Evolutionary conservation across 1,140 invertebrate genomes (phyloP), one percentile per base, ranked within the genome.

Genomic region (Orchesella cincta): DNA sequence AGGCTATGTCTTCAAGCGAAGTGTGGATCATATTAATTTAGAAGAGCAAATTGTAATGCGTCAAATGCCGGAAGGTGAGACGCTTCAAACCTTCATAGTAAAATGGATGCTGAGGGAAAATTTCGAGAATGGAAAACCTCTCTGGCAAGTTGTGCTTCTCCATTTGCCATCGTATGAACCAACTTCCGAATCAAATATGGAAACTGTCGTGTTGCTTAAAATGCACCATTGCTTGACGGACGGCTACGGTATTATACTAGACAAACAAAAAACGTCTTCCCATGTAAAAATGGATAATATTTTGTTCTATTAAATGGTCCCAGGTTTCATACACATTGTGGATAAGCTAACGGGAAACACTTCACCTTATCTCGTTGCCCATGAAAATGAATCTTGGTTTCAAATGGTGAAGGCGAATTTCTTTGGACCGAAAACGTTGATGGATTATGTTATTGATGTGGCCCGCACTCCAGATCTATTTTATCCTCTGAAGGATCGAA

Each of bases 1-100:
- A 16, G 77, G 77, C 26, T 78, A 75, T 57, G 73, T 78, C 12
- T 78, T 78, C 33, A 78, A 78, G 71, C 71, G 36, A 52, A 46
- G 34, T 54, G 64, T 78, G 0, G 0, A 34, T 1, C 23, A 64
- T 23, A 74, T 78, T n/a, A 39, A 78, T 29, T 33, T 78, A 3
- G 73, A 78, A n/a, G 71, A 78, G 23, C 77, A 78, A n/a, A 75
- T 78, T 35, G 33, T 51, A 16, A 39, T 74, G 64, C 18, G 62
- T 0, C 23, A 28, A 18, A 0, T 75, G 5, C 34, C 26, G 20
- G 16, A 62, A n/a, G 73, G 46, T 1, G 35, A 23, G 0, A 29
- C 26, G 20, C 39, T 78, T 33, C 64, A 78, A 57, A 28, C 1
- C 18, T 78, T 74, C 23, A 72, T 75, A 29, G 39, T 62, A 0